Evolutionary conservation across 2,888 invertebrate species (phyloP).

Genomic region (Cataglyphis albicans): DNA sequence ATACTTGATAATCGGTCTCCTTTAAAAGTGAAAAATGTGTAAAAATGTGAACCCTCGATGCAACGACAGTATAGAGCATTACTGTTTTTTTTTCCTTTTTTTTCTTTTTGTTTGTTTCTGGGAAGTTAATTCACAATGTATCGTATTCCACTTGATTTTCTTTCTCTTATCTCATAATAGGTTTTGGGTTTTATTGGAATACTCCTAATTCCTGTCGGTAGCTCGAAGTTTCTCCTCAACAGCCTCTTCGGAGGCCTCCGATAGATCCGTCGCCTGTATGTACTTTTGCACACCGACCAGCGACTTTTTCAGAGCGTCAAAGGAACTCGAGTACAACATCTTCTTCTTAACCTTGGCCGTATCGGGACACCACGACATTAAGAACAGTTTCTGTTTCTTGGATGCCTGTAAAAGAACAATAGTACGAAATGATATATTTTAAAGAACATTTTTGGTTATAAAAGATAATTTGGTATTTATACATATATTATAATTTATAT

Average conservation of each 20-base stretch:
- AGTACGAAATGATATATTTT: neutral
- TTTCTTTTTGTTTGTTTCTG: slow-evolving; percentile 64
- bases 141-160: slow-evolving; percentile 77
- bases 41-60: slow-evolving; percentile 82
- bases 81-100: slow-evolving; percentile 37
- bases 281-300: slow-evolving; percentile 98
- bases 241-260: slow-evolving; percentile 97
- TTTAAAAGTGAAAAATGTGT: slow-evolving; percentile 84
- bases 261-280: slow-evolving; percentile 98
- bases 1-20: slow-evolving; percentile 78
- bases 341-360: slow-evolving; percentile 96
- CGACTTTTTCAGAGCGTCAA: slow-evolving; percentile 98
- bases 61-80: slow-evolving; percentile 79
- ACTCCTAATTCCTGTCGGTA: slow-evolving; percentile 94
- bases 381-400: slow-evolving; percentile 98
- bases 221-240: slow-evolving; percentile 97
- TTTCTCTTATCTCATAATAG: slow-evolving; percentile 71
- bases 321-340: slow-evolving; percentile 96
- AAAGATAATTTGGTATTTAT: too few species aligned
- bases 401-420: slow-evolving; percentile 88
- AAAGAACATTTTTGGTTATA: neutral
- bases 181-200: slow-evolving; percentile 76
- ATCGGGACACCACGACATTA: slow-evolving; percentile 99
- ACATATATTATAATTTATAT: too few species aligned
- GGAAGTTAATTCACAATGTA: slow-evolving; percentile 80